Evolutionary conservation across 2,888 invertebrate species (phyloP), one percentile per base, ranked within the genome.

Genomic region (Neoscelio sp.): DNA sequence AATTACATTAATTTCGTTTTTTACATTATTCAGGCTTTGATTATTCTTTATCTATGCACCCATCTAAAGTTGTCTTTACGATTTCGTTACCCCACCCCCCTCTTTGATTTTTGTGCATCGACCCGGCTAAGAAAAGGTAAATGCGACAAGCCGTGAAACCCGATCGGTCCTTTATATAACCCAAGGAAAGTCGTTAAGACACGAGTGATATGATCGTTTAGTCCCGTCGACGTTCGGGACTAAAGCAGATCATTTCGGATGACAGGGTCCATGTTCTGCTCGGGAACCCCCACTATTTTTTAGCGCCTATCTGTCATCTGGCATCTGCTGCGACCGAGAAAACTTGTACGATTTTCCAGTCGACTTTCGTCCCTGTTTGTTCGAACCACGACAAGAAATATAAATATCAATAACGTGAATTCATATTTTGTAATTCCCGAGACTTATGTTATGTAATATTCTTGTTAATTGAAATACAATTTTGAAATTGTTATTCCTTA

Each of bases 271-370:
- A 78, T 83, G 82, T 82, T 73, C 70, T 74, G 18, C 33, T 33
- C 62, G 65, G 79, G 65, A 74, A 7, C 78, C 76, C 73, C 74
- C 58, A 35, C 65, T 58, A 80, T 85, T 84, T 82, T 83, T 78
- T 71, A 76, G 80, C 65, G 80, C 81, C 82, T 85, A 87, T 87
- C 86, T 84, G 65, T 79, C 81, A 83, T 82, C 83, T 81, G 82
- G 84, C 84, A 86, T 87, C 86, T 82, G 77, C 12, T 15, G 33
- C 44, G 54, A 68, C 62, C 79, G 58, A 52, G 58, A 77, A 79
- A 81, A 73, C 64, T 75, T 64, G 40, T 20, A 52, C 42, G 26
- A 48, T 68, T 76, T 76, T 76, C 56, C 70, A 23, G 23, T 70
- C 48, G 52, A 54, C 38, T 26, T 28, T 13, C 40, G 42, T 40